A percentile compares a stretch with the other conserved stretches of the same genome.
Conservation (phyloP, 2,113 vertebrate genomes). For the human region DNA sequence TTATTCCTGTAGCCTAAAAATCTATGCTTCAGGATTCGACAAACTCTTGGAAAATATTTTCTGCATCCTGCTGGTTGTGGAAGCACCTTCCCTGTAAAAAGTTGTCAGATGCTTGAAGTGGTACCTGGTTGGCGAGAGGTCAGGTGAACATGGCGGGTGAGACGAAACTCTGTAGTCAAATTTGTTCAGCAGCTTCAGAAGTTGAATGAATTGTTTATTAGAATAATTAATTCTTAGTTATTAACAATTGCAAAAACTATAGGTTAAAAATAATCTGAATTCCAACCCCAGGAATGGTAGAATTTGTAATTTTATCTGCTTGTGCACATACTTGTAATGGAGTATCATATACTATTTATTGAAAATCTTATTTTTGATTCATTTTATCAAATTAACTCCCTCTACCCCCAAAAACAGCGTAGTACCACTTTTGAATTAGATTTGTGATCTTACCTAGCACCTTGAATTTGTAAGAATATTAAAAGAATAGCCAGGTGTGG, state of each 20-base stretch:
- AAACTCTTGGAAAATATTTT: no score
- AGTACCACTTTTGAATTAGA: neutral
- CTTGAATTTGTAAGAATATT: slow-evolving; percentile 14
- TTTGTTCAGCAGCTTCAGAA: no score
- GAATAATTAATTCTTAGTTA: neutral
- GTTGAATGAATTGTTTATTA: no score
- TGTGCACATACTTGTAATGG: neutral
- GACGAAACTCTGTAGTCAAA: no score
- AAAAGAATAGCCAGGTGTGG: neutral
- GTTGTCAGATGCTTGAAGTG: no score
- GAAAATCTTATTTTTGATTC: neutral
- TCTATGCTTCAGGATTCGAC: no score
- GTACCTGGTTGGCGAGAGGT: no score
- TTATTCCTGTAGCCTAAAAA: no score
- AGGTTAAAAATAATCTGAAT: neutral
- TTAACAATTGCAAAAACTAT: neutral
- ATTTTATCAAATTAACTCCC: neutral
- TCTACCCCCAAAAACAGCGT: neutral
- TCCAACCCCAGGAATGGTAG: neutral
- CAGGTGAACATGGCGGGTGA: no score
- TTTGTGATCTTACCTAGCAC: neutral
- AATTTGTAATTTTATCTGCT: slow-evolving; percentile 26
- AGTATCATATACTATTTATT: neutral
- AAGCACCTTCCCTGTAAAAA: no score
- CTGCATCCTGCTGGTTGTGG: no score